Evolutionary conservation across 2,113 vertebrate species (phyloP), one percentile per base, ranked within the genome.

Genomic region (Semnornis frantzii): DNA sequence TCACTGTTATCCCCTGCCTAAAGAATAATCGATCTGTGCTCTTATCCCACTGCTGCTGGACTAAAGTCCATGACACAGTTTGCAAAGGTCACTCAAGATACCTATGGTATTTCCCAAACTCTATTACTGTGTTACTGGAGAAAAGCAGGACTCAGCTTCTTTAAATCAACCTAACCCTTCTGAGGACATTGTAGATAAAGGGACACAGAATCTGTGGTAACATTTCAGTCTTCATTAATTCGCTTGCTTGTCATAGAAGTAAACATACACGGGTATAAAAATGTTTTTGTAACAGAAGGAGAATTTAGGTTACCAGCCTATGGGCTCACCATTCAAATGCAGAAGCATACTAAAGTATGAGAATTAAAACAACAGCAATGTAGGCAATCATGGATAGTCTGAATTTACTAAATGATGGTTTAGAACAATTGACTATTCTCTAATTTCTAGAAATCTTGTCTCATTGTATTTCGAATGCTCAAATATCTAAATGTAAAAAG

Each of bases 61-160:
- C 8, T 39, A 10, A 68, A 60, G 6, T 34, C 21, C 0, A 0
- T 59, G 74, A 48, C 28, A 46, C 19, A 27, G 16, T 50, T 42
- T 77, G 13, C 13, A 75, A 71, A 87, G 31, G 46, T 30, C 48
- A 18, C 4, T 50, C 70, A 52, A 84, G 54, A 66, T 33, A 63
- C 5, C 3, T 6, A 44, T 21, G 37, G 3, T 14, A 59, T 55
- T 84, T 80, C 42, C n/a, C 15, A 63, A 84, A 39, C 12, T 44
- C 9, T 57, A n/a, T 21, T 31, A n/a, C 2, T 25, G 8, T 44
- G 19, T 23, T 6, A 0, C 4, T 5, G 10, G 28, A 25, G 15
- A 3, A 54, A 55, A n/a, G 1, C 3, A 46, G 13, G 6, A 31
- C 15, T 82, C 10, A 5, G 5, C 0, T 10, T 79, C 46, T 52